Conservation (phyloP, 2,888 invertebrate genomes). For the Aporophyla lueneburgensis region DNA sequence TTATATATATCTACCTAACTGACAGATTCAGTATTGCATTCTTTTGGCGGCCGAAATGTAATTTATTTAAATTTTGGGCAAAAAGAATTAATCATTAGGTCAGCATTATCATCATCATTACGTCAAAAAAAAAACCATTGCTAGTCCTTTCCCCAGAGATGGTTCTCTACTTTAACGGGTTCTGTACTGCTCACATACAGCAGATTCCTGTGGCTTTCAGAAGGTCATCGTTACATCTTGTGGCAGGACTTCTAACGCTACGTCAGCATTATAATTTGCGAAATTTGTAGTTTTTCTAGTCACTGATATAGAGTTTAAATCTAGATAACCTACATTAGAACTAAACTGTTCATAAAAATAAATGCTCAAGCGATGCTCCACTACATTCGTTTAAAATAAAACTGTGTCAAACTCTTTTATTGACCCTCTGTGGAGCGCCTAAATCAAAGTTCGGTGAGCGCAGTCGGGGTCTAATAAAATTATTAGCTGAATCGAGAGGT, state of each 20-base stretch:
- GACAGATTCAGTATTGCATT: neutral
- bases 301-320: neutral
- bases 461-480: constrained; percentile 81
- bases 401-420: constrained; percentile 26
- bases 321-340: neutral
- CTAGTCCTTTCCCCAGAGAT: too few relatives aligned
- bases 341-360: neutral
- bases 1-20: neutral
- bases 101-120: too few relatives aligned
- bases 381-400: constrained; percentile 13
- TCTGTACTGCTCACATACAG: too few relatives aligned
- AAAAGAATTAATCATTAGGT: too few relatives aligned
- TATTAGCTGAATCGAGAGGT: constrained; percentile 83
- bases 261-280: neutral
- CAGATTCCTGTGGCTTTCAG: too few relatives aligned
- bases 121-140: too few relatives aligned
- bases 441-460: constrained; percentile 39
- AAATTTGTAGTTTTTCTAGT: neutral
- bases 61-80: neutral
- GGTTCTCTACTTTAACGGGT: too few relatives aligned
- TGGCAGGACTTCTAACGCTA: too few relatives aligned
- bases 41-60: neutral
- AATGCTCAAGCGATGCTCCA: neutral
- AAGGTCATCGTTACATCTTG: too few relatives aligned
- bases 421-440: constrained; percentile 27